A percentile compares a stretch with the other conserved stretches of the same genome.
Conservation (phyloP, 2,888 invertebrate genomes). For the Ernsta delagoae region DNA sequence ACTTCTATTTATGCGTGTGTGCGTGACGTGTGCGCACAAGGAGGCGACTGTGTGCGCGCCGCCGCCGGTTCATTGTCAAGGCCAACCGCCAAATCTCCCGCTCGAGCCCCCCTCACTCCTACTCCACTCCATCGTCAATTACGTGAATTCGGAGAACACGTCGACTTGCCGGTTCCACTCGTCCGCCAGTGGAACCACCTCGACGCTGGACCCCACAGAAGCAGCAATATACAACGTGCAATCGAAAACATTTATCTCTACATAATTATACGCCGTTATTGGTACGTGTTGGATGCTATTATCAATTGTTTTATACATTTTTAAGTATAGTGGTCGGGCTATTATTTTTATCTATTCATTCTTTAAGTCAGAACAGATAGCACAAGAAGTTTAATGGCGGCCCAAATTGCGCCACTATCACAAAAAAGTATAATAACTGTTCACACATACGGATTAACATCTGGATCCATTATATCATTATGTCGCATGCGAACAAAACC, state of each 20-base stretch:
- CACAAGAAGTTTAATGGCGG: not conserved
- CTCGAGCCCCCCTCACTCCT: slow-evolving; percentile 61
- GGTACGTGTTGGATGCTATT: slow-evolving; percentile 55
- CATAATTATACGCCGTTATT: slow-evolving; percentile 43
- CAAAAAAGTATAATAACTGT: not conserved
- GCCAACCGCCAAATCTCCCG: slow-evolving; percentile 83
- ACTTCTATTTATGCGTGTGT: slow-evolving; percentile 60
- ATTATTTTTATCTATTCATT: slow-evolving; percentile 12
- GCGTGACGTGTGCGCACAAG: slow-evolving; percentile 60
- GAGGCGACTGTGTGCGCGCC: slow-evolving; percentile 66
- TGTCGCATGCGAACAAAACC: not conserved
- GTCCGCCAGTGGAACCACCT: slow-evolving; percentile 53
- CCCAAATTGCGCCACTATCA: not conserved
- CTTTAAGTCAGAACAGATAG: not conserved
- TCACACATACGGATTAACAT: not conserved
- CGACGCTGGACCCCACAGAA: slow-evolving; percentile 44
- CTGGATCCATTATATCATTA: not conserved
- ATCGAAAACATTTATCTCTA: slow-evolving; percentile 30
- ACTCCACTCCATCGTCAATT: slow-evolving; percentile 67
- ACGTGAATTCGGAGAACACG: slow-evolving; percentile 68
- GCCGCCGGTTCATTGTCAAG: slow-evolving; percentile 83
- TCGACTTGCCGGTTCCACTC: slow-evolving; percentile 58
- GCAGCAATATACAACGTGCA: slow-evolving; percentile 58
- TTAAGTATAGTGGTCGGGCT: slow-evolving; percentile 63
- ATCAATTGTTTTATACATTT: slow-evolving; percentile 60